phyloP scores from a whole-genome alignment of 2,797 vertebrate genomes.

The Thripadectes ignobilis region DNA sequence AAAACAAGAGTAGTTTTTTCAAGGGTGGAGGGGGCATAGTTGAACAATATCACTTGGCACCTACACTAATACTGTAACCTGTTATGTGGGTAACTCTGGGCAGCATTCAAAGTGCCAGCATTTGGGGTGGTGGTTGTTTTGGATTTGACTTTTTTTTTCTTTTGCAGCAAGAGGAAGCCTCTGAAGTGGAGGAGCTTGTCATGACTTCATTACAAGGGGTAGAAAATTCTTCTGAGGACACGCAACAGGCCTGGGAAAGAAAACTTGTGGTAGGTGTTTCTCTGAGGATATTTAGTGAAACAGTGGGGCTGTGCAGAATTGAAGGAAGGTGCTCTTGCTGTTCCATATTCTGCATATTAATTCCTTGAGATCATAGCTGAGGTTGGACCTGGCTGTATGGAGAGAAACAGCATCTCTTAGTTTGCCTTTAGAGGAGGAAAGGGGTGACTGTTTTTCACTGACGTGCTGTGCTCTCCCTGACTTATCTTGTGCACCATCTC shows the following conservation, averaged over 20 bases:
- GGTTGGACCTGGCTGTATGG: not conserved
- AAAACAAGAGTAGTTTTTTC: not conserved
- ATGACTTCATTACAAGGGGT: constrained; percentile 55
- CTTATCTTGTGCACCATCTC: not conserved
- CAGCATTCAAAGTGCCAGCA: not conserved
- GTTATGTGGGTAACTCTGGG: not conserved
- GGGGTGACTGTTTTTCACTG: not conserved
- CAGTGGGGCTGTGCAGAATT: not conserved
- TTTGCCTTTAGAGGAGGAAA: not conserved
- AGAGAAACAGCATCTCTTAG: not conserved
- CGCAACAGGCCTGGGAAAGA: constrained; percentile 31
- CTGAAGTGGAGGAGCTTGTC: constrained; percentile 67
- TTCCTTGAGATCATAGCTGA: not conserved
- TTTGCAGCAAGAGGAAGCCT: constrained; percentile 80
- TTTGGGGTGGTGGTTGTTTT: not conserved
- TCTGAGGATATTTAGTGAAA: not conserved
- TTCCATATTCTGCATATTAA: not conserved
- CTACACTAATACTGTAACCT: not conserved
- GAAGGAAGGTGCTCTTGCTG: not conserved
- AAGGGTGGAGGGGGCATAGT: not conserved
- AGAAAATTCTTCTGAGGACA: constrained; percentile 31
- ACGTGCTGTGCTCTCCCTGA: not conserved
- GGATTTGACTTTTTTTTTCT: fast-evolving
- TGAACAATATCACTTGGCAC: not conserved
- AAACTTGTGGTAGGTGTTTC: constrained; percentile 76